Evolutionary conservation across 2,888 invertebrate genomes (phyloP).

Genomic region (Oxytorus armatus): DNA sequence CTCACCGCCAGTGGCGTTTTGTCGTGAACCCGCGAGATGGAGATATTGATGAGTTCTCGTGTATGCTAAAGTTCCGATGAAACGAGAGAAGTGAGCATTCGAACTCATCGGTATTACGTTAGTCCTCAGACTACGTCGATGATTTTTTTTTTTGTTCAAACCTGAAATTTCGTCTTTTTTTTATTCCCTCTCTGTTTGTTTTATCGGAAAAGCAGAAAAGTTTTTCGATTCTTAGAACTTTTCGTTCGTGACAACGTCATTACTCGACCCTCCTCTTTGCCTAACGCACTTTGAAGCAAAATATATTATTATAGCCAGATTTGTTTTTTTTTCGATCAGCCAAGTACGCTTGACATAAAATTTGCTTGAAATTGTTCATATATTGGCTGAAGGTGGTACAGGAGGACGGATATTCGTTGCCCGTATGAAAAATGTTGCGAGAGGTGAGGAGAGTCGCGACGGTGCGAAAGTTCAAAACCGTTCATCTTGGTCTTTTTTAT

Average conservation of each 20-base stretch:
- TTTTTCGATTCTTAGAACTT: slow-evolving; percentile 56
- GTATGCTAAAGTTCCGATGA: slow-evolving; percentile 37
- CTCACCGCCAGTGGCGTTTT: too few relatives aligned
- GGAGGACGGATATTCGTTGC: not conserved
- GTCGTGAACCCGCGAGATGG: too few relatives aligned
- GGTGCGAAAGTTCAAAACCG: not conserved
- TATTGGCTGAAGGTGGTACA: not conserved
- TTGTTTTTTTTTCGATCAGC: slow-evolving; percentile 4
- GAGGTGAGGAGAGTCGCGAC: not conserved
- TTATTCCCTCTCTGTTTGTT: slow-evolving; percentile 28
- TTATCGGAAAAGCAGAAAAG: slow-evolving; percentile 22
- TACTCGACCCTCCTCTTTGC: slow-evolving; percentile 7
- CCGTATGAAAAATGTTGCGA: not conserved
- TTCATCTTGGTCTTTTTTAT: not conserved
- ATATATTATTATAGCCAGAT: slow-evolving; percentile 13
- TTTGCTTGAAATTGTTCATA: slow-evolving; percentile 15
- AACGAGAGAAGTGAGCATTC: slow-evolving; percentile 32
- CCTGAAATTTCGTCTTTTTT: not conserved
- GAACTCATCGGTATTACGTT: slow-evolving; percentile 52
- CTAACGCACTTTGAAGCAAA: not conserved
- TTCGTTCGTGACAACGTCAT: slow-evolving; percentile 9
- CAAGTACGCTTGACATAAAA: not conserved
- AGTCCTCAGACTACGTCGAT: slow-evolving; percentile 23
- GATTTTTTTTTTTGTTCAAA: slow-evolving; percentile 58
- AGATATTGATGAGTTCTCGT: slow-evolving; percentile 21